phyloP scores from a whole-genome alignment of 2,888 invertebrate genomes.

The Hyalella azteca region DNA sequence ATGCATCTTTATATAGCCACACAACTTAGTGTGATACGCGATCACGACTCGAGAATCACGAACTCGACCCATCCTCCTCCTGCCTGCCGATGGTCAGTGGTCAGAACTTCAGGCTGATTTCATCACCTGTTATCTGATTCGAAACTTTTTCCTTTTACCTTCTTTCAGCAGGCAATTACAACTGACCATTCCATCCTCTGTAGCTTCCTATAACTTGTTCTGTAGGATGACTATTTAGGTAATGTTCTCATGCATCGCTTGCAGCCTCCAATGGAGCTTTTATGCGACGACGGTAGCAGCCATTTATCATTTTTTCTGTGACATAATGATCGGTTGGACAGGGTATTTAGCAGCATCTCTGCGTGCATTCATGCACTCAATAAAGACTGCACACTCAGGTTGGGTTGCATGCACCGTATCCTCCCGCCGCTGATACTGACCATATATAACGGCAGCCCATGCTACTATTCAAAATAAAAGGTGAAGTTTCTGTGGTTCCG shows the following conservation, averaged over 20 bases:
- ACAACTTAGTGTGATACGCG: no score
- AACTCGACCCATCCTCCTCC: no score
- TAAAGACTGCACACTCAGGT: neutral
- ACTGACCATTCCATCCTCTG: neutral
- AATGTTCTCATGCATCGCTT: neutral
- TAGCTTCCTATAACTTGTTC: neutral
- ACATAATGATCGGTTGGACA: slow-evolving; percentile 15
- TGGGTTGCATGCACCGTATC: neutral
- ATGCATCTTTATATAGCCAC: no score
- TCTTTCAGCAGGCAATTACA: neutral
- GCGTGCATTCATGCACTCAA: slow-evolving; percentile 12
- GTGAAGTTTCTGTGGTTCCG: no score
- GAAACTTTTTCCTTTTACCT: neutral
- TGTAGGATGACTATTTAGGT: neutral
- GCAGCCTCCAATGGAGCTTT: neutral
- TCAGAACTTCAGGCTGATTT: neutral
- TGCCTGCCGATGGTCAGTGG: neutral
- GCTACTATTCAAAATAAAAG: neutral
- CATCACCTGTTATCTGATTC: slow-evolving; percentile 31
- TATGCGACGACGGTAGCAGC: slow-evolving; percentile 3
- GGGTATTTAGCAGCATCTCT: neutral
- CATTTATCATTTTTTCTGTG: slow-evolving; percentile 11
- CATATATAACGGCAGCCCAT: neutral
- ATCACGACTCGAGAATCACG: no score
- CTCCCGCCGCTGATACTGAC: neutral